phyloP scores from a whole-genome alignment of 1,140 invertebrate species.

The Drosophila truncata region DNA sequence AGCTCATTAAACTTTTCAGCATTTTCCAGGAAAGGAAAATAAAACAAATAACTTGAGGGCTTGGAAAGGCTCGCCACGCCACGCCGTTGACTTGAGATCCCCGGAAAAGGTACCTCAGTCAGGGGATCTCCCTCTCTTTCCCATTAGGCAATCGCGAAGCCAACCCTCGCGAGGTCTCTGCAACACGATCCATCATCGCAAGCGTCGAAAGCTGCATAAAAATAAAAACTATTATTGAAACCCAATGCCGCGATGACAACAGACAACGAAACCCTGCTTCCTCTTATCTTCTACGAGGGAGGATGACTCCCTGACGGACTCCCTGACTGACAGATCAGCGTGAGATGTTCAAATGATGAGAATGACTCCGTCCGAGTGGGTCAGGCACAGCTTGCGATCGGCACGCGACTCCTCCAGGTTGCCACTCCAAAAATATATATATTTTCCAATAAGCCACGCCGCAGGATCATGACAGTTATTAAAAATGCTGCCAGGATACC shows the following conservation, averaged over 20 bases:
- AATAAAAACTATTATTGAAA: slow-evolving; percentile 80
- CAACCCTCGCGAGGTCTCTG: slow-evolving; percentile 60
- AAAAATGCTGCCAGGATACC: slow-evolving; percentile 44
- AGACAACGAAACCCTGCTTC: slow-evolving; percentile 48
- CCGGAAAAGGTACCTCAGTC: slow-evolving; percentile 19
- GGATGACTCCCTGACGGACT: slow-evolving; percentile 6
- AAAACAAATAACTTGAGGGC: slow-evolving; percentile 74
- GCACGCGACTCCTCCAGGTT: slow-evolving; percentile 64
- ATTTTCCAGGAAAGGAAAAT: slow-evolving; percentile 27
- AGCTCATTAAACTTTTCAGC: slow-evolving; percentile 59
- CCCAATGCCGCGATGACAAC: slow-evolving; percentile 75
- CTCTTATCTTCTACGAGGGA: slow-evolving; percentile 14
- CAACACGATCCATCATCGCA: slow-evolving; percentile 77
- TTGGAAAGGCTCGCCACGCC: slow-evolving; percentile 51
- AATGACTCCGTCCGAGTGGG: slow-evolving; percentile 46
- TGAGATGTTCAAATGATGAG: slow-evolving; percentile 41
- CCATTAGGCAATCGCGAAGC: slow-evolving; percentile 14
- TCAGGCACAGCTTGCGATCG: slow-evolving; percentile 70
- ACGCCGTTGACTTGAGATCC: slow-evolving; percentile 18
- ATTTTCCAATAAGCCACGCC: slow-evolving; percentile 55
- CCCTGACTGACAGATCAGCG: slow-evolving; percentile 43
- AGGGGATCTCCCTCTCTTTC: neutral
- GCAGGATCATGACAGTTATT: slow-evolving; percentile 70
- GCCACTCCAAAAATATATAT: slow-evolving; percentile 34
- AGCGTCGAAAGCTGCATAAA: slow-evolving; percentile 72